Evolutionary conservation across 2,113 vertebrate species (phyloP), one percentile per base, ranked within the genome.

Genomic region (Pontoporia blainvillei): DNA sequence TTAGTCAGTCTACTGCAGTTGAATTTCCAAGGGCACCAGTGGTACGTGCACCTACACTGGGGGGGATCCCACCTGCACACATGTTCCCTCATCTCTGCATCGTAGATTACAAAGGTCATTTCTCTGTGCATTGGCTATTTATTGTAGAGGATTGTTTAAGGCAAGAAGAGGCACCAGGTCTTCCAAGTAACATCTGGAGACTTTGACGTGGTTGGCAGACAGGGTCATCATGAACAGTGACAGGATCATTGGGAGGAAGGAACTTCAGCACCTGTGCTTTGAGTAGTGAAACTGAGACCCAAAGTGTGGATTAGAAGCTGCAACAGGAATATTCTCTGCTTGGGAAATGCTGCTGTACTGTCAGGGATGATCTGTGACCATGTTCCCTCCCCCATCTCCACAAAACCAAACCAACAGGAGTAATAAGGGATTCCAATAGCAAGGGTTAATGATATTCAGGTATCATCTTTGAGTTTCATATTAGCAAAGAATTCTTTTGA

Each of bases 401-500:
- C 41, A 27, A 86, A 90, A 18, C 59, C 36, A 73, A 91, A 67
- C 4, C 31, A 79, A 3, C 34, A 10, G 15, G 20, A 18, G 0
- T 25, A 39, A 52, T 29, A 64, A 81, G 61, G 52, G 5, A 69
- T 34, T 86, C 29, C 46, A 25, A 62, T 10, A 49, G 25, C 36
- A 61, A 86, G 11, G 18, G 0, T 54, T 91, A 89, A 12, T 49
- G 18, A 18, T 71, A 93, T 49, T 29, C 17, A 82, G 23, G 12
- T 79, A 9, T 83, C 71, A 44, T 25, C 29, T 71, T 14, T 41
- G 44, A 81, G 10, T 94, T 90, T 90, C 13, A 66, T 36, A 61
- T 64, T 46, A 91, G 44, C 39, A 76, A 94, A 81, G 2, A 52
- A 62, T 71, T 85, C 15, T 81, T 94, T 91, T 73, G 29, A 46